phyloP scores from a whole-genome alignment of 2,797 vertebrate species.

The Pipistrellus nathusii region DNA sequence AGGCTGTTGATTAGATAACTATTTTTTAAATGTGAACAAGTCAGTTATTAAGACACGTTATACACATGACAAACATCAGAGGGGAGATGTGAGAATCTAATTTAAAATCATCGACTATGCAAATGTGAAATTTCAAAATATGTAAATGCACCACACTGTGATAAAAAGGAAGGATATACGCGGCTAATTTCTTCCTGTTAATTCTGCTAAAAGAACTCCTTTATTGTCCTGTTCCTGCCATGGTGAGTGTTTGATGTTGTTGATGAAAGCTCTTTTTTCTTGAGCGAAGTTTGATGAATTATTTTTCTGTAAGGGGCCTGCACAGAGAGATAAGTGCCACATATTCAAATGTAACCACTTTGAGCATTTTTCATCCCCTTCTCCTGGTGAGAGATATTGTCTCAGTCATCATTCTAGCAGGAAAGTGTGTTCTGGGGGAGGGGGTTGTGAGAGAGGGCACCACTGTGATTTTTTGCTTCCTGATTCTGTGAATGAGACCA shows the following conservation, averaged over 20 bases:
- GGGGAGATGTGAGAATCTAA: slow-evolving; percentile 63
- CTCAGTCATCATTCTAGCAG: slow-evolving; percentile 16
- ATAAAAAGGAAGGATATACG: slow-evolving; percentile 80
- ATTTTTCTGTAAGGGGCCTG: slow-evolving; percentile 79
- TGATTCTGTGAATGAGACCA: slow-evolving; percentile 1
- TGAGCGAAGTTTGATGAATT: slow-evolving; percentile 75
- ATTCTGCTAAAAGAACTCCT: slow-evolving; percentile 78
- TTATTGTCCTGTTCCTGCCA: slow-evolving; percentile 67
- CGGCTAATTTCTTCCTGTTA: slow-evolving; percentile 80
- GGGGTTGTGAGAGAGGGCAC: no score
- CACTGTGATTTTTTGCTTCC: slow-evolving; percentile 13
- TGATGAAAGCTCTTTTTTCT: slow-evolving; percentile 64
- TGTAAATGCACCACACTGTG: slow-evolving; percentile 74
- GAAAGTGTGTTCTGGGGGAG: neutral
- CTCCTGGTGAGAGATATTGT: slow-evolving; percentile 40
- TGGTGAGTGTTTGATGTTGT: slow-evolving; percentile 70
- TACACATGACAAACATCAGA: slow-evolving; percentile 70
- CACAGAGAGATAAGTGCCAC: slow-evolving; percentile 82
- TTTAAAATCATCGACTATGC: slow-evolving; percentile 80
- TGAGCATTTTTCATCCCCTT: slow-evolving; percentile 72
- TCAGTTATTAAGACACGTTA: slow-evolving; percentile 74
- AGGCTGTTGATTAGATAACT: slow-evolving; percentile 65
- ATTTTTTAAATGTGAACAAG: slow-evolving; percentile 63
- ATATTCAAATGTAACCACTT: slow-evolving; percentile 69
- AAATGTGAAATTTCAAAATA: slow-evolving; percentile 81